phyloP scores from a whole-genome alignment of 2,797 vertebrate genomes.

The Anabacerthia variegaticeps region DNA sequence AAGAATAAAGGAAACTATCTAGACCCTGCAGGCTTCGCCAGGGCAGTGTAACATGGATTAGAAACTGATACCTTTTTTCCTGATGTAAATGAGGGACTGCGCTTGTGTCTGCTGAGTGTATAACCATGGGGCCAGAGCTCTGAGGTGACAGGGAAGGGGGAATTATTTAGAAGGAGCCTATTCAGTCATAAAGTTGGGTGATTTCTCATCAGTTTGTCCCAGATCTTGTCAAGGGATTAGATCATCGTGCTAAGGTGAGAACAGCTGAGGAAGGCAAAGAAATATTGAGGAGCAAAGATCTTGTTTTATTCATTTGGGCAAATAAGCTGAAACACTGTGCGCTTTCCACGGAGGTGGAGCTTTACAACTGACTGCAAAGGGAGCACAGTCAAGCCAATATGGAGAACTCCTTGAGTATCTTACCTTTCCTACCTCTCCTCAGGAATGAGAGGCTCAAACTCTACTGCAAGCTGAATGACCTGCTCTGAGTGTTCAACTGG shows the following conservation, averaged over 20 bases:
- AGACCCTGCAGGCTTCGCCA: neutral
- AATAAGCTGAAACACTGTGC: neutral
- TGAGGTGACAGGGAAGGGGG: neutral
- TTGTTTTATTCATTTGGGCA: neutral
- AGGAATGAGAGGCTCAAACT: neutral
- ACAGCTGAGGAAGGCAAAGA: neutral
- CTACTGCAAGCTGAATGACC: neutral
- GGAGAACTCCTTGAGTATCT: neutral
- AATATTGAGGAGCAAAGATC: neutral
- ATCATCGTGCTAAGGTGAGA: neutral
- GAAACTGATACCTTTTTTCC: neutral
- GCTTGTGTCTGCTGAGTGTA: neutral
- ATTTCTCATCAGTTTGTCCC: neutral
- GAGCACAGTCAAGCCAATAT: neutral
- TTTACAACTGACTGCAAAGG: neutral
- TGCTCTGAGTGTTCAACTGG: neutral
- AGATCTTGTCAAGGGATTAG: neutral
- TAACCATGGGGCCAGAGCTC: neutral
- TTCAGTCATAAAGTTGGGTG: neutral
- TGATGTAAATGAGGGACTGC: neutral
- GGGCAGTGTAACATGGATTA: neutral
- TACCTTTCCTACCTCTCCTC: neutral
- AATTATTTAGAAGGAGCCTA: neutral
- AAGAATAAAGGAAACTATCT: conserved; percentile 34
- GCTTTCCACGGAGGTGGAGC: neutral